phyloP scores from a whole-genome alignment of 2,113 vertebrate species.

The Corapipo altera region DNA sequence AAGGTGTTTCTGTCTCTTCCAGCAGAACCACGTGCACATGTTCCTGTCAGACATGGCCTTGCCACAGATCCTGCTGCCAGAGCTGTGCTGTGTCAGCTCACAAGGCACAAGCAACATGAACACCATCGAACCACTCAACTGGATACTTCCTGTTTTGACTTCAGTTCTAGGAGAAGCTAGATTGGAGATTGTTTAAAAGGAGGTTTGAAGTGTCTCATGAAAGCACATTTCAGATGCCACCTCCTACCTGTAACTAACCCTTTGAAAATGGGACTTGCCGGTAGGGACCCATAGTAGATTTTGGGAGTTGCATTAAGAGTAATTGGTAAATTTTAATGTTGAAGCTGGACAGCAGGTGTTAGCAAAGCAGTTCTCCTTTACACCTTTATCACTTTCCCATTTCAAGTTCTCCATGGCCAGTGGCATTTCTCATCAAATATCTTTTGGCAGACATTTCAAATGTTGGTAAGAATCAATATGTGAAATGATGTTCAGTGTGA shows the following conservation, averaged over 20 bases:
- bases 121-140: background rate
- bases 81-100: background rate
- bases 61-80: background rate
- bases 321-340: background rate
- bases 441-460: background rate
- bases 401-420: background rate
- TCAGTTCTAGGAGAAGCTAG: background rate
- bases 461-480: background rate
- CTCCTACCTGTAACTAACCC: background rate
- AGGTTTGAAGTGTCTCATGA: background rate
- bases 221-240: background rate
- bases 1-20: background rate
- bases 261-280: background rate
- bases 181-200: background rate
- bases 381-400: background rate
- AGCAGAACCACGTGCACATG: background rate
- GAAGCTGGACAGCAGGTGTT: background rate
- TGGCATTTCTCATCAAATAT: background rate
- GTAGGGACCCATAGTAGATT: background rate
- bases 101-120: accelerated
- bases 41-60: background rate
- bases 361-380: background rate
- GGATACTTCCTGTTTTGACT: background rate
- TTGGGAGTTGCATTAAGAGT: background rate
- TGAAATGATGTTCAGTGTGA: background rate